Conservation (phyloP, 2,888 invertebrate species). For the Drosophila algonquin region DNA sequence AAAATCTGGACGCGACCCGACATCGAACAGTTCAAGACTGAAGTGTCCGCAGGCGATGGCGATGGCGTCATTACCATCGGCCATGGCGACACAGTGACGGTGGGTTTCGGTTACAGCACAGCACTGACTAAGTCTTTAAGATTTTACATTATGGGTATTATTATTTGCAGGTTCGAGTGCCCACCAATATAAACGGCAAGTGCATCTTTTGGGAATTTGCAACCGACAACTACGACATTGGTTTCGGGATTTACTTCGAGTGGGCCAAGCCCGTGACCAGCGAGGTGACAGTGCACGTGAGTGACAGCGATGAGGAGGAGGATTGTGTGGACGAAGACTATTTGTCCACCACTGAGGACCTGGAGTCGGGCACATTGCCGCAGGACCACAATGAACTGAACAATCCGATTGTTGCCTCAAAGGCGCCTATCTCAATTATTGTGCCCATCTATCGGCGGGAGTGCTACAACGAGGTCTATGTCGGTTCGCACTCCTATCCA, state of each 20-base stretch:
- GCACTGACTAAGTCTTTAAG: background rate
- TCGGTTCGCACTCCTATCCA: conserved; percentile 98
- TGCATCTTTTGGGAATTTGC: conserved; percentile 99
- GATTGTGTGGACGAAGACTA: conserved; percentile 85
- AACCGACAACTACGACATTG: conserved; percentile 98
- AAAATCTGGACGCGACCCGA: conserved; percentile 98
- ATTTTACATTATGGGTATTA: background rate
- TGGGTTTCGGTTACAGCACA: conserved; percentile 81
- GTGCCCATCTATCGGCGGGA: conserved; percentile 98
- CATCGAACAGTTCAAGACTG: conserved; percentile 94
- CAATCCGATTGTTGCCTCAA: conserved; percentile 54
- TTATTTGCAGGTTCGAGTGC: conserved; percentile 89
- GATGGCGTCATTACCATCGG: conserved; percentile 96
- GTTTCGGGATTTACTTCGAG: conserved; percentile 99
- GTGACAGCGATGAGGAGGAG: conserved; percentile 94
- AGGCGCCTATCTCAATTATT: conserved; percentile 88
- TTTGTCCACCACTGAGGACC: conserved; percentile 85
- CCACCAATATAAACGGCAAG: conserved; percentile 96
- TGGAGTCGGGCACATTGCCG: conserved; percentile 86
- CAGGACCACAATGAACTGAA: conserved; percentile 71
- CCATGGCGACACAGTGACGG: conserved; percentile 98
- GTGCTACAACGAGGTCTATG: conserved; percentile 98
- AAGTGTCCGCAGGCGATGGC: conserved; percentile 90
- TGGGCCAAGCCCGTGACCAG: conserved; percentile 95
- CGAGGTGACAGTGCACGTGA: conserved; percentile 95